Base-by-base conservation (phyloP, 2,113 vertebrate species). In the Reinhardtius hippoglossoides region DNA sequence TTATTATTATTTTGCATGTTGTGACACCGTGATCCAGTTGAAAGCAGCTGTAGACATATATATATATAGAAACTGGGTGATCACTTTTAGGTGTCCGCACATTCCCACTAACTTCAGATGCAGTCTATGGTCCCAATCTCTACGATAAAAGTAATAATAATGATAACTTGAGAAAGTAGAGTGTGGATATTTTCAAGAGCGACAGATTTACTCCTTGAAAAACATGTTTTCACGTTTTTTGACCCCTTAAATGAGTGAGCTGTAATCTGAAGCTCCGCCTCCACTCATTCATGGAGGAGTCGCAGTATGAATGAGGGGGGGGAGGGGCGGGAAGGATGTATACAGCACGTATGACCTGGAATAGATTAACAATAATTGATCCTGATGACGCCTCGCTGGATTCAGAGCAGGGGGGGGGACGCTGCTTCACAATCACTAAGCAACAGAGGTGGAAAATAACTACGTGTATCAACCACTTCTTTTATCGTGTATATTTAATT, bases 341-440 rank as follows among this genome's bases (percentile, higher is more conserved):
- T 73, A 52, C 35, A 7, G 35, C 20, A 23, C 13, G 2, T 42
- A 16, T 87, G 85, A 88, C 78, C 83, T 85, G 71, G 57, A 85
- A 76, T 64, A 64, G 70, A 83, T 73, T 50, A 62, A 64, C 57
- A 68, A 37, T 78, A 71, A 88, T 79, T 66, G 74, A 90, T 86
- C 58, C n/a, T 50, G 46, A 72, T 42, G 48, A 63, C 58, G 40
- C 26, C 23, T 66, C 12, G 21, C 44, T 72, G 42, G 31, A 60
- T 64, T 55, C 1, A 23, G 18, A 57, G 55, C 56, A 3, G 24
- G 24, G 24, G 23, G 14, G 50, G 18, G 8, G 20, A 31, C 6
- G 31, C 27, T 31, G 27, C 5, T 18, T 16, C 48, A 56, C 57
- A 6, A 46, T 46, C 20, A 67, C 26, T 50, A 50, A 48, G 61